These are phyloP conservation scores for Apteryx owenii DNA, from an alignment of 2,113 vertebrate species.

Conservation along the genomic window DNA sequence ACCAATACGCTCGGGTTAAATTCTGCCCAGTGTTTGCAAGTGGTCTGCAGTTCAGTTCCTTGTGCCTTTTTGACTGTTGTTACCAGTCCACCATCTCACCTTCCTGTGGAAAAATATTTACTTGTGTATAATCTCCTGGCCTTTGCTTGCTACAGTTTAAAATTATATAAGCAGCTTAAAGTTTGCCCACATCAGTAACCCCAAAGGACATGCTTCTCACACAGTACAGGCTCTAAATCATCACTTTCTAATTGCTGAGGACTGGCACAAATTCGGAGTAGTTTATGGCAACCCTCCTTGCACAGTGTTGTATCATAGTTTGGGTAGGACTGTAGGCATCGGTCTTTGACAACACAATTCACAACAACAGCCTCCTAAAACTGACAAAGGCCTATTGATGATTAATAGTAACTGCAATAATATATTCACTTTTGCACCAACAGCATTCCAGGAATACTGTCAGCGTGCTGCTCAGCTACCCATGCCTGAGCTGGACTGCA, in stretches of 20 bases:
- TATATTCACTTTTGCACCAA: not conserved
- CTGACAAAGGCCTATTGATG: not conserved
- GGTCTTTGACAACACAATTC: not conserved
- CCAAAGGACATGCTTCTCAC: not conserved
- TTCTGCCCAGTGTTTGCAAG: not conserved
- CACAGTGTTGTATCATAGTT: accelerated
- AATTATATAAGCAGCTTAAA: not conserved
- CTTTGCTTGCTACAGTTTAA: not conserved
- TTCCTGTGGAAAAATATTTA: not conserved
- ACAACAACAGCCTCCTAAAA: not conserved
- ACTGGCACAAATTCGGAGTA: not conserved
- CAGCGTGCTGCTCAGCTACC: not conserved
- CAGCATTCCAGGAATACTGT: too few species aligned
- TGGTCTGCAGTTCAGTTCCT: not conserved
- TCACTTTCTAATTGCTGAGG: not conserved
- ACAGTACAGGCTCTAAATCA: not conserved
- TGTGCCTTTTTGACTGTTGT: not conserved
- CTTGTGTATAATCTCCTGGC: not conserved
- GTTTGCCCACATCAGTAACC: not conserved
- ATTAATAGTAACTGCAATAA: not conserved
- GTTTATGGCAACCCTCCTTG: not conserved
- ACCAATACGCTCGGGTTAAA: not conserved
- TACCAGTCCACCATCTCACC: not conserved
- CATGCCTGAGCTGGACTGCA: not conserved
- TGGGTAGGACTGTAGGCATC: not conserved